Percentiles rank a stretch among this genome's conserved stretches.
Evolutionary conservation across 1,140 invertebrate genomes (phyloP).

Genomic region (Leucophenga varia): DNA sequence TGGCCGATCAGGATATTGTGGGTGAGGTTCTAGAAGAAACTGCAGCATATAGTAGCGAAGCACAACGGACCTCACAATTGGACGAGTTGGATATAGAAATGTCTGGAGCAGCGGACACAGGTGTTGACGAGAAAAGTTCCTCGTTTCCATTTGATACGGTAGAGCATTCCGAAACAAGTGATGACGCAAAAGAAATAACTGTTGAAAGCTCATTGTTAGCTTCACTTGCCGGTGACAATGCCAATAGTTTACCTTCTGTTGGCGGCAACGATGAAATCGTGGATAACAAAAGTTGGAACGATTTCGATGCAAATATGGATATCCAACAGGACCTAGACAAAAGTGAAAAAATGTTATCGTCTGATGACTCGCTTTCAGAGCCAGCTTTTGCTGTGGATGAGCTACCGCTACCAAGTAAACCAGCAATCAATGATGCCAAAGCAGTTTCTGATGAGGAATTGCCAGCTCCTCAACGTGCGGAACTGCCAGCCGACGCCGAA

Average conservation of each 20-base stretch:
- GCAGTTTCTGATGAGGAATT: constrained; percentile 75
- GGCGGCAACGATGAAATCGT: constrained; percentile 48
- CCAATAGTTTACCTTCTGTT: constrained; percentile 56
- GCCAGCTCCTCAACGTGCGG: constrained; percentile 71
- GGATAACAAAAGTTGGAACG: constrained; percentile 27
- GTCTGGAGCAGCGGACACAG: constrained; percentile 20
- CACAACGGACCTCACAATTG: no score
- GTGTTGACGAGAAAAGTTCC: constrained; percentile 50
- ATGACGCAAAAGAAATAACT: constrained; percentile 34
- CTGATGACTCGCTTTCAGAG: constrained; percentile 35
- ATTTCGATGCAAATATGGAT: constrained; percentile 34
- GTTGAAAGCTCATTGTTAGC: constrained; percentile 48
- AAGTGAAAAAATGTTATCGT: constrained; percentile 34
- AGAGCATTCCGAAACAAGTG: constrained; percentile 47
- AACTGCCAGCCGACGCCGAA: constrained; percentile 77
- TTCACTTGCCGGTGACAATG: constrained; percentile 52
- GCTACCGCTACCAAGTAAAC: constrained; percentile 55
- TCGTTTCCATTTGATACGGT: constrained; percentile 47
- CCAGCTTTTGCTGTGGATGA: constrained; percentile 62
- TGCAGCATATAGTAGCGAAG: no score
- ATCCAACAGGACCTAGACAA: constrained; percentile 15
- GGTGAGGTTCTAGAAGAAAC: constrained; percentile 11
- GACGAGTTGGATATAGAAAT: constrained; percentile 45
- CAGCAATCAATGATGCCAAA: constrained; percentile 60
- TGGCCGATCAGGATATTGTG: background rate